Conservation (phyloP, 1,140 invertebrate species). For the Drosophila grimshawi region DNA sequence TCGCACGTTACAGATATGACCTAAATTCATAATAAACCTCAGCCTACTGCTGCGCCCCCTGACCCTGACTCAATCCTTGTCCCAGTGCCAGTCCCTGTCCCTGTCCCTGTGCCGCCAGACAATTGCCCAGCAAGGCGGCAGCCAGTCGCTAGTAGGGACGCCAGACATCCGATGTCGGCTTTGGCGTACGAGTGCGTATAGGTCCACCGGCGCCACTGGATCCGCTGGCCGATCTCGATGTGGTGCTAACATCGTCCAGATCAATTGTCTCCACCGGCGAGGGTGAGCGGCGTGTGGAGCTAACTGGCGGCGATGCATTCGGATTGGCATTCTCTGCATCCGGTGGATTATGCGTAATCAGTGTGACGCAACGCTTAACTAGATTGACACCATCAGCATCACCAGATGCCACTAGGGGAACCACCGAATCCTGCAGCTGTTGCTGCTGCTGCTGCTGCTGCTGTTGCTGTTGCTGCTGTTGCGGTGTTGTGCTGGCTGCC, state of each 20-base stretch:
- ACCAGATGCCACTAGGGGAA: conserved; percentile 9
- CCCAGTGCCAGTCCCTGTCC: conserved; percentile 4
- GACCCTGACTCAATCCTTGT: background rate
- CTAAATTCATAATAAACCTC: conserved; percentile 43
- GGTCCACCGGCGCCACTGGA: conserved; percentile 61
- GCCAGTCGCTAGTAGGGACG: conserved; percentile 84
- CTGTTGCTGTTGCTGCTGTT: conserved; percentile 68
- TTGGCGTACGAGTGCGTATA: conserved; percentile 78
- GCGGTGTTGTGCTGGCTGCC: conserved; percentile 86
- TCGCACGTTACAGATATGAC: conserved; percentile 61
- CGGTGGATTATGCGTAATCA: conserved; percentile 78
- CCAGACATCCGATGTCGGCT: conserved; percentile 81
- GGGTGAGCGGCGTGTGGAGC: conserved; percentile 74
- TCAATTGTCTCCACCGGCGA: conserved; percentile 81
- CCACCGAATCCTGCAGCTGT: conserved; percentile 6
- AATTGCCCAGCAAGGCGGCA: conserved; percentile 75
- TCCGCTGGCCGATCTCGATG: conserved; percentile 69
- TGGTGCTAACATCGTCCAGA: conserved; percentile 79
- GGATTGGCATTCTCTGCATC: conserved; percentile 79
- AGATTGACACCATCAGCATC: conserved; percentile 70
- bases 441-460: conserved; percentile 23
- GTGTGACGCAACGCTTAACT: conserved; percentile 77
- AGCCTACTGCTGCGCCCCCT: background rate
- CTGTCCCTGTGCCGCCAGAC: conserved; percentile 55
- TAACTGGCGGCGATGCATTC: conserved; percentile 80